These are phyloP conservation scores for Conopomorpha cramerella DNA, from an alignment of 1,140 invertebrate species.

Conservation along the genomic window DNA sequence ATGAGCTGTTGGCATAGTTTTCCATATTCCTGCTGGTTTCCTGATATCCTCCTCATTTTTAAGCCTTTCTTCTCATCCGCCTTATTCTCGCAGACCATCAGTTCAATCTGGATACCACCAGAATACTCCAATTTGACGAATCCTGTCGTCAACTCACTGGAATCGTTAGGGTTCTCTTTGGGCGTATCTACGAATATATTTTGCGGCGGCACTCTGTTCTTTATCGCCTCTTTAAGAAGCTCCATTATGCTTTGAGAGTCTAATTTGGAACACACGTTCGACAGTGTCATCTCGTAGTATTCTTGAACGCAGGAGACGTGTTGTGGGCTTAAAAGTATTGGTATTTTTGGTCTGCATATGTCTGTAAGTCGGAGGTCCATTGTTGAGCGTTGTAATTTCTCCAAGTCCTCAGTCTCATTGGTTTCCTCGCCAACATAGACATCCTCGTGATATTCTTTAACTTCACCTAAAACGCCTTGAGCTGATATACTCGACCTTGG, in stretches of 20 bases:
- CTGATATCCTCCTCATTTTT: constrained; percentile 88
- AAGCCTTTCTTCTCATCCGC: constrained; percentile 79
- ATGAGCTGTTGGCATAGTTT: constrained; percentile 90
- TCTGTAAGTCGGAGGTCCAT: constrained; percentile 50
- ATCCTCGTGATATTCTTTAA: constrained; percentile 41
- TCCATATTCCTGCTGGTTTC: constrained; percentile 88
- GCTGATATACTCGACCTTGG: constrained; percentile 52
- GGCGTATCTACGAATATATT: constrained; percentile 67
- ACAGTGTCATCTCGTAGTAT: constrained; percentile 73
- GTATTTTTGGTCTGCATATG: constrained; percentile 39
- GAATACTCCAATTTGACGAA: constrained; percentile 78
- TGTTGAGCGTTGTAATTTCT: constrained; percentile 44
- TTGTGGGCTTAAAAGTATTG: constrained; percentile 48
- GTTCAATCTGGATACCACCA: constrained; percentile 84
- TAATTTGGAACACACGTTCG: constrained; percentile 77
- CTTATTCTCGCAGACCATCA: constrained; percentile 80
- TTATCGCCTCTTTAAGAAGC: constrained; percentile 81
- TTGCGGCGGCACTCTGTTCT: constrained; percentile 74
- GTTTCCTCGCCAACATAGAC: constrained; percentile 35
- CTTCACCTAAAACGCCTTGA: constrained; percentile 46
- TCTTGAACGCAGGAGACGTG: constrained; percentile 50
- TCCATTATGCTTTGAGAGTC: constrained; percentile 80
- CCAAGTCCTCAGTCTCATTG: constrained; percentile 30
- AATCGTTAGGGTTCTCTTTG: constrained; percentile 32
- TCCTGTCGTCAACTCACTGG: constrained; percentile 32